These are phyloP conservation scores for Hippocampus mohnikei DNA, from an alignment of 2,113 vertebrate genomes.

Conservation along the genomic window DNA sequence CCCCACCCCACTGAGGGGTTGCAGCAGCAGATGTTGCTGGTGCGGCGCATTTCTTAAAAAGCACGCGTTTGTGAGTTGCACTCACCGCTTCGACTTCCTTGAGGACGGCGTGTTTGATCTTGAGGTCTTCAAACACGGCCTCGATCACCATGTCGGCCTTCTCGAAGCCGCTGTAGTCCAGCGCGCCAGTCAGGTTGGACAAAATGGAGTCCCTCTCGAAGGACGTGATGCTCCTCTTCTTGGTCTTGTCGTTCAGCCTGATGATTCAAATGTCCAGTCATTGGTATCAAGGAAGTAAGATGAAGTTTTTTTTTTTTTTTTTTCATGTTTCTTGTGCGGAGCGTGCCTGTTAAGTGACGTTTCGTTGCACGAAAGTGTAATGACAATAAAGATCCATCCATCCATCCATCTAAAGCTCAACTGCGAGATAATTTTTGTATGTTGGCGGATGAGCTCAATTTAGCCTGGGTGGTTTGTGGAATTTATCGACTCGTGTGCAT, in stretches of 20 bases:
- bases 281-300: no score
- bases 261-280: not conserved
- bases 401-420: no score
- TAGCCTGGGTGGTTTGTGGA: no score
- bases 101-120: slow-evolving; percentile 87
- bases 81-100: slow-evolving; percentile 93
- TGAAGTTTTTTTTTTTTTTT: no score
- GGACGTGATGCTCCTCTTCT: slow-evolving; percentile 83
- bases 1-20: no score
- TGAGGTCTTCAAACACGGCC: slow-evolving; percentile 93
- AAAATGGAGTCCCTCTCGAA: slow-evolving; percentile 88
- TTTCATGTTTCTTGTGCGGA: no score
- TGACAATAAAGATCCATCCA: no score
- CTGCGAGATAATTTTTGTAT: not conserved
- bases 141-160: slow-evolving; percentile 94
- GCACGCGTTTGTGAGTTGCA: slow-evolving; percentile 17
- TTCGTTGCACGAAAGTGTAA: no score
- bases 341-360: no score
- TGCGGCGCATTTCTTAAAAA: not conserved
- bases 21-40: no score
- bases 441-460: no score
- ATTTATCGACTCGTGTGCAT: no score
- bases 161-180: slow-evolving; percentile 86
- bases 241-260: slow-evolving; percentile 89
- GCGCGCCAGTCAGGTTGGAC: slow-evolving; percentile 78